Evolutionary conservation across 2,888 invertebrate genomes (phyloP).

Genomic region (Steromphala cineraria): DNA sequence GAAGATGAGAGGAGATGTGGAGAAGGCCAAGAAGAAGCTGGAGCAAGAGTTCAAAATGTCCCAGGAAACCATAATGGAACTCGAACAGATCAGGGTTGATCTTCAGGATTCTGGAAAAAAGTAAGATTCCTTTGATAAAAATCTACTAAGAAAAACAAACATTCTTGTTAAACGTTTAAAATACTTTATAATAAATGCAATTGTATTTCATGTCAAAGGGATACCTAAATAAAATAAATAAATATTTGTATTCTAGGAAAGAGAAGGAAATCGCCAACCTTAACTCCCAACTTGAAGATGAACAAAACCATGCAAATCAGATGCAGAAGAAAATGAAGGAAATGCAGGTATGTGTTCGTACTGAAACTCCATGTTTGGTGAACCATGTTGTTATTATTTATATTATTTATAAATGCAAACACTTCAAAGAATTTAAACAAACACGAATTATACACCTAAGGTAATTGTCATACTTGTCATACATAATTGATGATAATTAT

Average conservation of each 20-base stretch:
- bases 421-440: too few relatives aligned
- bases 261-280: slow-evolving; percentile 98
- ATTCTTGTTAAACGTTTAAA: too few relatives aligned
- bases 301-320: slow-evolving; percentile 97
- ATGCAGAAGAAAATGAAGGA: slow-evolving; percentile 99
- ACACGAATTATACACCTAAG: too few relatives aligned
- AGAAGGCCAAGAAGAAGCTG: slow-evolving; percentile 98
- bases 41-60: slow-evolving; percentile 96
- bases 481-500: too few relatives aligned
- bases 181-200: too few relatives aligned
- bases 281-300: slow-evolving; percentile 96
- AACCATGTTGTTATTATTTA: background rate
- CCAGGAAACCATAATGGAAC: slow-evolving; percentile 75
- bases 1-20: slow-evolving; percentile 97
- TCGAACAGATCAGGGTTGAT: slow-evolving; percentile 74
- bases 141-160: too few relatives aligned
- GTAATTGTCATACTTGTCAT: too few relatives aligned
- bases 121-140: background rate
- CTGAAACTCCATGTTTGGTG: background rate
- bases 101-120: slow-evolving; percentile 67
- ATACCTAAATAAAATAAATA: too few relatives aligned
- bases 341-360: slow-evolving; percentile 83
- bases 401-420: too few relatives aligned
- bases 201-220: too few relatives aligned
- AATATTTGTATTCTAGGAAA: slow-evolving; percentile 80